Conservation (phyloP, 2,888 invertebrate species). For the Leucania comma region DNA sequence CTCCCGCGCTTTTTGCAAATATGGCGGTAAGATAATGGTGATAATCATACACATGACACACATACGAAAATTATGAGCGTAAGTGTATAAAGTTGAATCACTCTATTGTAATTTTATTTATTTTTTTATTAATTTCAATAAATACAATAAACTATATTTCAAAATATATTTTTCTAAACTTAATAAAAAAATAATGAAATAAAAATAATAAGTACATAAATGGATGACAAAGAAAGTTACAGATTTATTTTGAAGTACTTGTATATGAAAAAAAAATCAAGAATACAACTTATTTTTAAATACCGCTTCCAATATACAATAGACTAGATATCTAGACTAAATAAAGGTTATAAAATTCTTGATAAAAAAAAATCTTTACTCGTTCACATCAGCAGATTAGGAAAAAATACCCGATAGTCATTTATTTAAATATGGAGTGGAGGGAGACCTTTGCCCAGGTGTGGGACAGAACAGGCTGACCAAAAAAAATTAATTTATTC, state of each 20-base stretch:
- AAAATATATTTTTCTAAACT: no score
- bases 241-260: no score
- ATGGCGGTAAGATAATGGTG: constrained; percentile 34
- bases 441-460: no score
- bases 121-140: no score
- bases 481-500: neutral
- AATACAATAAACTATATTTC: no score
- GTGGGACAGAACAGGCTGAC: no score
- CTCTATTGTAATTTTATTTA: neutral
- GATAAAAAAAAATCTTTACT: neutral
- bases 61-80: neutral
- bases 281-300: neutral
- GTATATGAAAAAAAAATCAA: no score
- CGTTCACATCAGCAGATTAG: neutral
- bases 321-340: neutral
- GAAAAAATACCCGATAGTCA: no score
- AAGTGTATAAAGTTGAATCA: neutral
- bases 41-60: constrained; percentile 4
- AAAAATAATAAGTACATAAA: neutral
- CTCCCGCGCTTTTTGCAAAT: constrained; percentile 54
- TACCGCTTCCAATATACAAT: neutral
- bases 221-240: no score
- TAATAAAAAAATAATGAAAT: no score
- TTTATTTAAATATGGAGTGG: no score
- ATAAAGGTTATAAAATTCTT: neutral